Evolutionary conservation across 2,113 vertebrate genomes (phyloP).

Genomic region (Macquaria ambigua): DNA sequence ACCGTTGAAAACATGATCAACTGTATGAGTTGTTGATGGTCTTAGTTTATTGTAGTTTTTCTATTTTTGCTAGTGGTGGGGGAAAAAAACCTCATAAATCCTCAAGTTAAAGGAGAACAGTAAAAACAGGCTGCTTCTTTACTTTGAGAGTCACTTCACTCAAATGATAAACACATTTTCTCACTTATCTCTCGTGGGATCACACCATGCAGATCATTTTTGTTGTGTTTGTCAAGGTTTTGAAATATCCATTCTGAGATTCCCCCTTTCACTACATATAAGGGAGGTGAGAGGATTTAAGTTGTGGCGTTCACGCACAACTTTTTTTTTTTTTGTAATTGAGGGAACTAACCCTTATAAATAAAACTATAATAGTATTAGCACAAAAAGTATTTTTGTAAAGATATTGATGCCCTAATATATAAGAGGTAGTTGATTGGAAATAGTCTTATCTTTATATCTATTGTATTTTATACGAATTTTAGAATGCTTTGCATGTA

Average conservation of each 20-base stretch:
- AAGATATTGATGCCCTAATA: background rate
- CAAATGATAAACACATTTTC: background rate
- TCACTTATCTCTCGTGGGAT: background rate
- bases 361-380: background rate
- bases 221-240: background rate
- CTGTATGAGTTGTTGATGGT: background rate
- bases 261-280: background rate
- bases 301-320: too few species aligned
- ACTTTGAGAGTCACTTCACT: background rate
- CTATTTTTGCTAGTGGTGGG: background rate
- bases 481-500: background rate
- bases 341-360: background rate
- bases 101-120: background rate
- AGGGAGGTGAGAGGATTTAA: background rate
- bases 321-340: background rate
- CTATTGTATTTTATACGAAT: background rate
- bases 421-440: background rate
- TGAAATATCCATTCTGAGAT: background rate
- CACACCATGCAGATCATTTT: background rate
- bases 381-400: background rate
- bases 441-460: background rate
- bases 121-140: background rate
- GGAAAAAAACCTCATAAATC: background rate
- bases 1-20: slow-evolving; percentile 10
- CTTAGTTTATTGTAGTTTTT: slow-evolving; percentile 2